Conservation (phyloP, 2,888 invertebrate genomes). For the Agriopis leucophaearia region DNA sequence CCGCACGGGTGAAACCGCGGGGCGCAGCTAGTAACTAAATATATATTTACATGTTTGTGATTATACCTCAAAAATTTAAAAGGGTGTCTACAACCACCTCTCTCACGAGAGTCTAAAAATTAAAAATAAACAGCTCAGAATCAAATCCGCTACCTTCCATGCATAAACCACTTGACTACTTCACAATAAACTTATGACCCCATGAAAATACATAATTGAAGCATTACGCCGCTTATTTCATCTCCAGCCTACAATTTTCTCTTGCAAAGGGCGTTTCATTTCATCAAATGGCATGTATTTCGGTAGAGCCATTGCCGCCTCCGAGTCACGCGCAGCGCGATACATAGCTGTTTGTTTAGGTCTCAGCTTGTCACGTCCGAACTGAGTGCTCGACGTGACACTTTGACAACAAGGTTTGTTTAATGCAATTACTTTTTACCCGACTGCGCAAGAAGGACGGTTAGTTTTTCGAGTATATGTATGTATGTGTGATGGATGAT, state of each 20-base stretch:
- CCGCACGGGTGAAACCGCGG: no score
- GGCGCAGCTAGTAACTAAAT: no score
- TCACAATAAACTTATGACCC: constrained; percentile 12
- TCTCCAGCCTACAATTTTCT: constrained; percentile 22
- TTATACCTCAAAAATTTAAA: no score
- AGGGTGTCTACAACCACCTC: no score
- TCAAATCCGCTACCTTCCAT: neutral
- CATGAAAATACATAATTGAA: constrained; percentile 28
- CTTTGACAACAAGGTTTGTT: neutral
- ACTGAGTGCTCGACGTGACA: constrained; percentile 2
- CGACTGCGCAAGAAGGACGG: no score
- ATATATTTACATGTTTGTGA: no score
- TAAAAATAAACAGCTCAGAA: neutral
- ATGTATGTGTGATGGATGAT: no score
- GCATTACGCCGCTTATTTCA: constrained; percentile 29
- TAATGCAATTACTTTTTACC: neutral
- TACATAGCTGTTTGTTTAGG: neutral
- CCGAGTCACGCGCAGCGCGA: constrained; percentile 12
- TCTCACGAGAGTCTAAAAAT: no score
- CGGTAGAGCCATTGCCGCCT: constrained; percentile 20
- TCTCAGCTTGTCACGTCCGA: constrained; percentile 9
- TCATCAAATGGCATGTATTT: constrained; percentile 44
- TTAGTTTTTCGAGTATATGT: no score
- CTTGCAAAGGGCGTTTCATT: constrained; percentile 43
- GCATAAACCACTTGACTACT: constrained; percentile 1